Conservation (phyloP, 2,888 invertebrate genomes). For the Hedychridium roseum region DNA sequence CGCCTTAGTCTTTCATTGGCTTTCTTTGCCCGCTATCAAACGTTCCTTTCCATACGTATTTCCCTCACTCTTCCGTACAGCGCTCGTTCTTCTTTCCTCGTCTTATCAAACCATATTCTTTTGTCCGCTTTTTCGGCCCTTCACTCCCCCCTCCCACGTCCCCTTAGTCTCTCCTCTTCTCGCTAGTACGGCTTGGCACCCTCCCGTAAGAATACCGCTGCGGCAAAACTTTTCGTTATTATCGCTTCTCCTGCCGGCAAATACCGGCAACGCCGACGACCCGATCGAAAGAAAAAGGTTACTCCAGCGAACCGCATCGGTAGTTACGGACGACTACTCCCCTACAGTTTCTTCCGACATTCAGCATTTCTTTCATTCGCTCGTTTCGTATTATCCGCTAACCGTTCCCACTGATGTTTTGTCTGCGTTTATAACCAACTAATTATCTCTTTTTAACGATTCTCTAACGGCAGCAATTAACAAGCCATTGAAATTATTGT, state of each 20-base stretch:
- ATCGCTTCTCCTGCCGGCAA: conserved; percentile 29
- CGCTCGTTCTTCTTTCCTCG: conserved; percentile 1
- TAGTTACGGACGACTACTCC: conserved; percentile 34
- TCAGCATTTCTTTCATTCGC: too few relatives aligned
- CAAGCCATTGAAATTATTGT: too few relatives aligned
- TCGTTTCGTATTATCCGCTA: too few relatives aligned
- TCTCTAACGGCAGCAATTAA: too few relatives aligned
- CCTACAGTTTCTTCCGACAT: too few relatives aligned
- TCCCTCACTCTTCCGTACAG: background rate
- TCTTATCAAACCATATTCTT: conserved; percentile 13
- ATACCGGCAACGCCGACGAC: conserved; percentile 14
- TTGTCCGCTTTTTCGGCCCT: conserved; percentile 5
- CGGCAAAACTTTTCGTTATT: conserved; percentile 39
- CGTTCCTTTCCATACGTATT: background rate
- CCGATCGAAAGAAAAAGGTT: conserved; percentile 30
- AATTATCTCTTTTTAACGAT: conserved; percentile 12
- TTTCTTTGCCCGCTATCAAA: too few relatives aligned
- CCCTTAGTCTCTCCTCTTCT: background rate
- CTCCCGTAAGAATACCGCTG: conserved; percentile 13
- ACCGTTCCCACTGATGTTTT: too few relatives aligned
- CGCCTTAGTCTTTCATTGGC: too few relatives aligned
- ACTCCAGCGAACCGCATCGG: conserved; percentile 19
- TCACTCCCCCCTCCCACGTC: conserved; percentile 9
- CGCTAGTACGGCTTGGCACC: too few relatives aligned
- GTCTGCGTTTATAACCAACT: too few relatives aligned